Evolutionary conservation across 2,113 vertebrate genomes (phyloP).

Genomic region (Corythoichthys intestinalis): DNA sequence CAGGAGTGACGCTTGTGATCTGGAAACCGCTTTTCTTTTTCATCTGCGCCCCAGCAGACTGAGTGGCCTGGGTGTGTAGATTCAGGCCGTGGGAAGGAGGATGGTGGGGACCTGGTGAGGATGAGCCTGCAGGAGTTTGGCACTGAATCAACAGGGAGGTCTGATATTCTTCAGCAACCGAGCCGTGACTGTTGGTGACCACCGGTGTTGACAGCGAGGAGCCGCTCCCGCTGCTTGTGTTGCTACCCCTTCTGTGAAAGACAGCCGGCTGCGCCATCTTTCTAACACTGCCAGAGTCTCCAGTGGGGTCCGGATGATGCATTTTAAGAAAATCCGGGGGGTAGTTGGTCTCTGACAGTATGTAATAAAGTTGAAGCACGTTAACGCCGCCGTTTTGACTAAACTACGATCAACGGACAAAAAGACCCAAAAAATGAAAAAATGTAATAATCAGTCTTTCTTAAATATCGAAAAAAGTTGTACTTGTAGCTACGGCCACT

Average conservation of each 20-base stretch:
- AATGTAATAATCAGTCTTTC: not conserved
- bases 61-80: constrained; percentile 77
- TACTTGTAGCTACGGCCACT: constrained; percentile 30
- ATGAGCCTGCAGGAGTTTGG: constrained; percentile 73
- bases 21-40: constrained; percentile 99
- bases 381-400: constrained; percentile 70
- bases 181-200: constrained; percentile 75
- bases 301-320: constrained; percentile 94
- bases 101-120: constrained; percentile 81
- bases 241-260: constrained; percentile 84
- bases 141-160: constrained; percentile 77
- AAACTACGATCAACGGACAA: constrained; percentile 53
- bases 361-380: constrained; percentile 59
- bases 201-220: constrained; percentile 66
- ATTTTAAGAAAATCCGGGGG: constrained; percentile 78
- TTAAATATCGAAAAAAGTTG: constrained; percentile 24
- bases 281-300: constrained; percentile 82
- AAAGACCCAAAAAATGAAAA: constrained; percentile 38
- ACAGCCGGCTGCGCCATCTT: constrained; percentile 93
- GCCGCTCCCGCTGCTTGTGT: constrained; percentile 66
- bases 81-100: constrained; percentile 90
- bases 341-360: constrained; percentile 65
- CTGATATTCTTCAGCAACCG: constrained; percentile 78
- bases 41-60: constrained; percentile 85
- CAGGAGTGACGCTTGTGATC: constrained; percentile 96